Evolutionary conservation across 2,888 invertebrate species (phyloP), one percentile per base, ranked within the genome.

Genomic region (Patella ulyssiponensis): DNA sequence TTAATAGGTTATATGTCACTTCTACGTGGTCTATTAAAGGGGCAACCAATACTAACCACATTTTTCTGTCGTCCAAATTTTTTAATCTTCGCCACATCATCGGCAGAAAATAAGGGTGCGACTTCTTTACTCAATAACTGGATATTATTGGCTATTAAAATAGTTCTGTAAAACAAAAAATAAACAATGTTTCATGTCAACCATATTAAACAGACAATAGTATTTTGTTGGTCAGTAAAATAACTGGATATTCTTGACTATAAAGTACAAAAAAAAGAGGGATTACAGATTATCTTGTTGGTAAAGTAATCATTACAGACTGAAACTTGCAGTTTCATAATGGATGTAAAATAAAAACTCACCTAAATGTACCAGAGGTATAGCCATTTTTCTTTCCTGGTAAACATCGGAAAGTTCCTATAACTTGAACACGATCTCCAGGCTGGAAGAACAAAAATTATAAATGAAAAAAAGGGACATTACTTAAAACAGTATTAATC

Each of bases 381-480:
- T 96, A 98, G 83, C 96, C 96, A 44, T 96, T 96, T 88, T 97
- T 96, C 91, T 99, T 99, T 73, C 94, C 95, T 0, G 99, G 99
- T 76, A 99, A 92, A 91, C 98, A 98, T 75, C 99, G 94, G 91
- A 95, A 99, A 89, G 96, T 96, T 2, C 99, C 99, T 27, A 99
- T 96, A 71, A 98, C 94, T 92, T 98, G 97, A n/a, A 99, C 95
- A 83, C 99, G 94, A 92, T 99, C 99, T 12, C 99, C 99, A 0
- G 99, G 98, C 92, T 99, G 97, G 90, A 82, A 81, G 58, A 51
- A 52, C 11, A 75, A 5, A 54, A 53, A 64, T 78, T 33, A 74
- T 71, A 44, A 33, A 33, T 11, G 27, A 73, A 75, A 64, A 73
- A 44, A 54, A 17, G n/a, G n/a, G 14, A 51, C 52, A 44, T 44